phyloP scores from a whole-genome alignment of 2,888 invertebrate genomes.

The Ectemnius lituratus region DNA sequence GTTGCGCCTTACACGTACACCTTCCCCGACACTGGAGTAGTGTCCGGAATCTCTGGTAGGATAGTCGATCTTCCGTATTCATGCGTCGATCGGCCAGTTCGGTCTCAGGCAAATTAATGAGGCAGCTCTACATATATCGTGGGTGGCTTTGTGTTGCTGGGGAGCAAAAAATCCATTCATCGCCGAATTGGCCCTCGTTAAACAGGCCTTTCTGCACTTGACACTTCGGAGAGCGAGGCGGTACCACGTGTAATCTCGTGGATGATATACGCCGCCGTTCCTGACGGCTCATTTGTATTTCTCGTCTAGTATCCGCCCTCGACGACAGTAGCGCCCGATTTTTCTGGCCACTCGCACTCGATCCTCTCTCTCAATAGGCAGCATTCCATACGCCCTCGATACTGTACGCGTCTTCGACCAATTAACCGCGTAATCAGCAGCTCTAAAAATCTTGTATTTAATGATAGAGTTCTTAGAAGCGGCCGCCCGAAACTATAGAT shows the following conservation, averaged over 20 bases:
- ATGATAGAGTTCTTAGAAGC: slow-evolving; percentile 66
- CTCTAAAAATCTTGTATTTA: slow-evolving; percentile 69
- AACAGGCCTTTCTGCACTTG: slow-evolving; percentile 29
- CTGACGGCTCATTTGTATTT: slow-evolving; percentile 12
- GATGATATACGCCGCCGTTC: slow-evolving; percentile 13
- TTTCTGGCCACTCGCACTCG: slow-evolving; percentile 27
- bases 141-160: slow-evolving; percentile 19
- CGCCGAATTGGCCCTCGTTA: slow-evolving; percentile 38
- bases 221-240: slow-evolving; percentile 8
- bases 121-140: slow-evolving; percentile 38
- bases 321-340: slow-evolving; percentile 17
- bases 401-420: slow-evolving; percentile 47
- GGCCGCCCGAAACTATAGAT: slow-evolving; percentile 64
- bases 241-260: background rate
- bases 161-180: slow-evolving; percentile 29
- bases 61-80: background rate
- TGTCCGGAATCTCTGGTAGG: no score
- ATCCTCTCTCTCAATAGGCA: slow-evolving; percentile 48
- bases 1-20: slow-evolving; percentile 2
- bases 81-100: background rate
- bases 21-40: background rate
- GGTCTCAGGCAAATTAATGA: slow-evolving; percentile 44
- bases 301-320: slow-evolving; percentile 20
- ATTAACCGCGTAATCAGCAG: slow-evolving; percentile 66
- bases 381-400: slow-evolving; percentile 42